phyloP scores from a whole-genome alignment of 2,113 vertebrate genomes.

The Sclerurus mexicanus region DNA sequence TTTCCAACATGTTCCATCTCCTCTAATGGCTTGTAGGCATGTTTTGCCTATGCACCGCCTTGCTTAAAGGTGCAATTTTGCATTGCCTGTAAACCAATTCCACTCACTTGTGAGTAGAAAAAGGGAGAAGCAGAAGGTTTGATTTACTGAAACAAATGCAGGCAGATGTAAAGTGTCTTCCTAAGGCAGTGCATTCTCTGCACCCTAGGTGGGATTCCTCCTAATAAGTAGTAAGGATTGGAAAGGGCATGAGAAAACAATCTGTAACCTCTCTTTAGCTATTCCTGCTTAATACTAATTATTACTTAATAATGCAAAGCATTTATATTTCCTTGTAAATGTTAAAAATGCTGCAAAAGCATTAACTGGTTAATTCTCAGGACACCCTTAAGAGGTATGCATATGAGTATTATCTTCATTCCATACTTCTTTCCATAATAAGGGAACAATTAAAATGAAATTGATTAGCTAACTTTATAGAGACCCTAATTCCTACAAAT shows the following conservation, averaged over 20 bases:
- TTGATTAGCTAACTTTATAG: conserved; percentile 66
- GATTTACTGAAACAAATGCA: conserved; percentile 29
- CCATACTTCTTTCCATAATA: conserved; percentile 62
- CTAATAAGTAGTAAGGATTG: background rate
- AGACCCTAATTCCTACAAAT: conserved; percentile 67
- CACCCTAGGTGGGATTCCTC: background rate
- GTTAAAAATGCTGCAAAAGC: conserved; percentile 1
- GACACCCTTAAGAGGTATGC: conserved; percentile 5
- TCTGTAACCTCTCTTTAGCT: conserved; percentile 11
- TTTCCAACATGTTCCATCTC: background rate
- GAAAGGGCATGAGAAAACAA: background rate
- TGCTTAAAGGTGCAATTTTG: background rate
- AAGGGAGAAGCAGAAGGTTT: background rate
- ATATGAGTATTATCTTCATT: conserved; percentile 11
- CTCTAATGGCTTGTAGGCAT: background rate
- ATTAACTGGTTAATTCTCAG: conserved; percentile 38
- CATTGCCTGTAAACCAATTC: background rate
- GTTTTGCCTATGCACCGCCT: background rate
- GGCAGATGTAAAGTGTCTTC: conserved; percentile 33
- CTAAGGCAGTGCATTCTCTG: conserved; percentile 4
- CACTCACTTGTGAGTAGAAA: background rate
- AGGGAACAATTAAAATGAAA: conserved; percentile 73
- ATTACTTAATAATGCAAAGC: conserved; percentile 18
- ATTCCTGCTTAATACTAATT: conserved; percentile 18
- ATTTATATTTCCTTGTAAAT: conserved; percentile 13